A percentile compares a stretch with the other conserved stretches of the same genome.
Evolutionary conservation across 2,113 vertebrate genomes (phyloP).

Genomic region (Phainopepla nitens): DNA sequence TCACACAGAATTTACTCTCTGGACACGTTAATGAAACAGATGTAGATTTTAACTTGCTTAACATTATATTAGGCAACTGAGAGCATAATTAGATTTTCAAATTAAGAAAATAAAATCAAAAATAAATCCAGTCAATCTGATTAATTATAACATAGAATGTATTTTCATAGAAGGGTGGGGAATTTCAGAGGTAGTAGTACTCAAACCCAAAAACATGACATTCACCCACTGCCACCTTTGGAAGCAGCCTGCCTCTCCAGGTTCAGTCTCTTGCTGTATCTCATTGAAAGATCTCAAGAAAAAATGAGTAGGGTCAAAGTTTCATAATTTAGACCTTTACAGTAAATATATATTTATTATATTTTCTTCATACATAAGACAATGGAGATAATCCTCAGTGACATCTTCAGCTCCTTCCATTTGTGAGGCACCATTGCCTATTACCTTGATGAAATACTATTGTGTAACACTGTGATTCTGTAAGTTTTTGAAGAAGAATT

Average conservation of each 20-base stretch:
- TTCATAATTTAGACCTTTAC: not conserved
- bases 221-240: not conserved
- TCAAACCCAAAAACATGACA: not conserved
- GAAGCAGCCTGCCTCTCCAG: not conserved
- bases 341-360: not conserved
- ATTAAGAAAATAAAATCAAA: not conserved
- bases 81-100: not conserved
- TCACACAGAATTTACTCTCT: not conserved
- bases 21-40: not conserved
- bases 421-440: not conserved
- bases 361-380: not conserved
- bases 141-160: not conserved
- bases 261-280: not conserved
- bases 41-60: not conserved
- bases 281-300: not conserved
- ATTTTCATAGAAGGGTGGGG: not conserved
- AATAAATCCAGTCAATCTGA: not conserved
- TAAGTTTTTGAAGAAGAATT: not conserved
- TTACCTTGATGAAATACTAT: not conserved
- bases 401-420: not conserved
- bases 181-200: not conserved
- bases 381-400: not conserved
- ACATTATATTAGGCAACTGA: not conserved
- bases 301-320: not conserved
- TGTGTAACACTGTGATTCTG: not conserved